Evolutionary conservation across 2,113 vertebrate species (phyloP).

Genomic region (Puffinus mauretanicus): DNA sequence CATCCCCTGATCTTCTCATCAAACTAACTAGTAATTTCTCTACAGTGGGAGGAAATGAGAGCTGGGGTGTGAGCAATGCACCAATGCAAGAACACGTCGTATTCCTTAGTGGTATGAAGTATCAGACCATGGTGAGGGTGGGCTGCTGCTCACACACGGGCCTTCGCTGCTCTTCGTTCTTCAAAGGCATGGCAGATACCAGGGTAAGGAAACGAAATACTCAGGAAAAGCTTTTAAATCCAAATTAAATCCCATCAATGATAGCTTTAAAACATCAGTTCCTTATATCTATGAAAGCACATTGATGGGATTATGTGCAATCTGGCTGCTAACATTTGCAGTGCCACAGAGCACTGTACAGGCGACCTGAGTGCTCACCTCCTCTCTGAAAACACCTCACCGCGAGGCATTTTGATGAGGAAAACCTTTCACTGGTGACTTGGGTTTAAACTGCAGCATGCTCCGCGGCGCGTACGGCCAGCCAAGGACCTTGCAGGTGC

Average conservation of each 20-base stretch:
- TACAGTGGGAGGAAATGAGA: background rate
- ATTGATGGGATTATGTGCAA: slow-evolving; percentile 34
- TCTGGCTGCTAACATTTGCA: slow-evolving; percentile 44
- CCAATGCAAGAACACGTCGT: background rate
- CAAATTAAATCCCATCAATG: slow-evolving; percentile 43
- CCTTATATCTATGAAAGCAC: slow-evolving; percentile 38
- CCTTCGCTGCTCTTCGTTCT: background rate
- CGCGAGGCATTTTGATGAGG: background rate
- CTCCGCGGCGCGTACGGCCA: background rate
- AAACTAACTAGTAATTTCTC: background rate
- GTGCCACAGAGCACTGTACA: background rate
- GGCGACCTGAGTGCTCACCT: background rate
- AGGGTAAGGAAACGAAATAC: background rate
- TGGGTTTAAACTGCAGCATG: background rate
- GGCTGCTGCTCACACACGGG: background rate
- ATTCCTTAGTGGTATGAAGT: background rate
- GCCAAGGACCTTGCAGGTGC: background rate
- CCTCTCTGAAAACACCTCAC: background rate
- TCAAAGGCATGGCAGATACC: background rate
- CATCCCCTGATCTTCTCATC: background rate
- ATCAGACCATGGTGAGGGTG: background rate
- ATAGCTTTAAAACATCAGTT: slow-evolving; percentile 57
- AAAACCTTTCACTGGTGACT: background rate
- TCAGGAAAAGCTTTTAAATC: slow-evolving; percentile 43
- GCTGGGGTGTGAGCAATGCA: background rate